Conservation (phyloP, 2,797 vertebrate genomes). For the Typhlichthys eigenmanni region DNA sequence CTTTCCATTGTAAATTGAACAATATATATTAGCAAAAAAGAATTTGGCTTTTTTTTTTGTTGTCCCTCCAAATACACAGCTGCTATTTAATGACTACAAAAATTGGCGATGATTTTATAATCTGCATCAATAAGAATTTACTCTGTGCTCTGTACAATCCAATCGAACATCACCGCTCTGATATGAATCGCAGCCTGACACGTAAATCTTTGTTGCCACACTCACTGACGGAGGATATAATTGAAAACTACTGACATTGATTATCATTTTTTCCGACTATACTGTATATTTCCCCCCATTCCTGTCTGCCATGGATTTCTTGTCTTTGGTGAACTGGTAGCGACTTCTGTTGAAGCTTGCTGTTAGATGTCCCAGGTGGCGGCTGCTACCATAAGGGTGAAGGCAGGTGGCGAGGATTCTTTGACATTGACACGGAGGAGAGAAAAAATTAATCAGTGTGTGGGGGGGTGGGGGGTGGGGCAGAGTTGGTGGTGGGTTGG, state of each 20-base stretch:
- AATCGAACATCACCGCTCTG: neutral
- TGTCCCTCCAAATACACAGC: neutral
- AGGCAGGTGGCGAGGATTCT: slow-evolving; percentile 46
- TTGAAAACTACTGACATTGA: slow-evolving; percentile 14
- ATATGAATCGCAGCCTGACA: neutral
- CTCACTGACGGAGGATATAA: slow-evolving; percentile 3
- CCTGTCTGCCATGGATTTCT: slow-evolving; percentile 25
- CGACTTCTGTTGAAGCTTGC: slow-evolving; percentile 42
- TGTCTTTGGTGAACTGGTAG: slow-evolving; percentile 23
- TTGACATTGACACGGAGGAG: slow-evolving; percentile 42
- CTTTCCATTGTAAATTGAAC: neutral
- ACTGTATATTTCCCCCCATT: neutral
- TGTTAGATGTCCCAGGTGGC: slow-evolving; percentile 42
- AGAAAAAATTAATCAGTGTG: slow-evolving; percentile 43
- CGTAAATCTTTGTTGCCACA: neutral
- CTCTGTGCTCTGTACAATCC: neutral
- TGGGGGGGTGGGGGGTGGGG: neutral
- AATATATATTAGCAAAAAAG: neutral
- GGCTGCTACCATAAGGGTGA: slow-evolving; percentile 38
- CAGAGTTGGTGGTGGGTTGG: neutral
- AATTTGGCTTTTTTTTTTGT: neutral
- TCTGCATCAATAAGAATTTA: neutral
- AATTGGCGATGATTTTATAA: too few species aligned
- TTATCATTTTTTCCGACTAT: slow-evolving; percentile 4
- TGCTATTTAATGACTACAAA: too few species aligned